A percentile compares a stretch with the other conserved stretches of the same genome.
These are phyloP conservation scores for Acyrthosiphon pisum DNA, from an alignment of 1,140 invertebrate species.

Conservation along the genomic window DNA sequence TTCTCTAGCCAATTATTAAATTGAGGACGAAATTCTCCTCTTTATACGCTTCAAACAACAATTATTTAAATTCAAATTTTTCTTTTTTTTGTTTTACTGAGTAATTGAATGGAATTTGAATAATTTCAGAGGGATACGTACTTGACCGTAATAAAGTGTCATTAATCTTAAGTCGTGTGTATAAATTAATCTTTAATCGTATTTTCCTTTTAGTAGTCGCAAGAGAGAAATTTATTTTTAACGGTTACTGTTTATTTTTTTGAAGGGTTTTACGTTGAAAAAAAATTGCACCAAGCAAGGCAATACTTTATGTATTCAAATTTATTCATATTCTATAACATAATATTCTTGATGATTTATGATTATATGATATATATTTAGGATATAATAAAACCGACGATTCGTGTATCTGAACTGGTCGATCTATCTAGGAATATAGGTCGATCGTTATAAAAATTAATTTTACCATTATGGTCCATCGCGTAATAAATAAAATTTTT, in stretches of 20 bases:
- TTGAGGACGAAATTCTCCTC: not conserved
- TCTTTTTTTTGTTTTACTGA: not conserved
- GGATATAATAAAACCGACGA: not conserved
- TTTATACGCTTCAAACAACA: not conserved
- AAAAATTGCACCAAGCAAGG: not conserved
- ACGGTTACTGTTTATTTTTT: not conserved
- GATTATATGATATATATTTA: not conserved
- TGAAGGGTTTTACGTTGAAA: not conserved
- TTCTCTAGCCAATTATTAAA: not conserved
- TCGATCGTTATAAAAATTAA: too few relatives aligned
- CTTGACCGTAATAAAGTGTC: not conserved
- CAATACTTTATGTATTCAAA: constrained; percentile 19
- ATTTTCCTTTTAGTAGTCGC: constrained; percentile 7
- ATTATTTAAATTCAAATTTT: not conserved
- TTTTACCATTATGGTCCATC: too few relatives aligned
- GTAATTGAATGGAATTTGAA: constrained; percentile 4
- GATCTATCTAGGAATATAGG: too few relatives aligned
- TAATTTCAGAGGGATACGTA: not conserved
- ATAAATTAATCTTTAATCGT: not conserved
- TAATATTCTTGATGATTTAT: not conserved
- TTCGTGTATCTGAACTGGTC: too few relatives aligned
- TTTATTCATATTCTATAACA: constrained; percentile 14
- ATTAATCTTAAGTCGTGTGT: constrained; percentile 12
- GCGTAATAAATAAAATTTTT: too few relatives aligned
- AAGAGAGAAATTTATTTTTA: not conserved